Conservation (phyloP, 1,140 invertebrate species). For the Leptopilina boulardi region DNA sequence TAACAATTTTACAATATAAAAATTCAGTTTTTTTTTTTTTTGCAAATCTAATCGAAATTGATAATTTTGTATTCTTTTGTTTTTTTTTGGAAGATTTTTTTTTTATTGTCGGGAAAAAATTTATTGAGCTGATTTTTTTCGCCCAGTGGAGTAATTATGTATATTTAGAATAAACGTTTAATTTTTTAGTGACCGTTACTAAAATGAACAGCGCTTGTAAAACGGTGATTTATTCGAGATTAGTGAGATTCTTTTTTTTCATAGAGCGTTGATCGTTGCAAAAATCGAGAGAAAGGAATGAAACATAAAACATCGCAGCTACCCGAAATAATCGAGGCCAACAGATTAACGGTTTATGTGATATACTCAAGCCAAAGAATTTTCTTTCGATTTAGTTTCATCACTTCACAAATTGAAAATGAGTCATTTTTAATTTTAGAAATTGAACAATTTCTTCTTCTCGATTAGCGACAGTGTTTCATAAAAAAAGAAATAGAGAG, state of each 20-base stretch:
- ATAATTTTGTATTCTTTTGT: not conserved
- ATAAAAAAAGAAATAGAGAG: not conserved
- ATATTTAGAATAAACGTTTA: slow-evolving; percentile 10
- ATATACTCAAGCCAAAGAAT: slow-evolving; percentile 26
- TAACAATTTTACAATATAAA: not conserved
- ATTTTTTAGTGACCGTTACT: slow-evolving; percentile 1
- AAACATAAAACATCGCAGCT: slow-evolving; percentile 26
- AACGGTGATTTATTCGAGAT: slow-evolving; percentile 25
- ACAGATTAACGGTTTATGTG: slow-evolving; percentile 16
- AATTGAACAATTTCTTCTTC: slow-evolving; percentile 2
- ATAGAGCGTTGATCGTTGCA: slow-evolving; percentile 7
- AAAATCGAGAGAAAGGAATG: slow-evolving; percentile 17
- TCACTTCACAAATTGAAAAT: slow-evolving; percentile 21
- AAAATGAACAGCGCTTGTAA: slow-evolving; percentile 13
- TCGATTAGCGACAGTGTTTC: not conserved
- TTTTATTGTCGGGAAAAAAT: too few relatives aligned
- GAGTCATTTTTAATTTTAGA: slow-evolving; percentile 26
- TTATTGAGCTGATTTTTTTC: not conserved
- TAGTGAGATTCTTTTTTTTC: slow-evolving; percentile 17
- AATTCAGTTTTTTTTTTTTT: not conserved
- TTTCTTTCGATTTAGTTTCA: slow-evolving; percentile 7
- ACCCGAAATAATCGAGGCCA: slow-evolving; percentile 27
- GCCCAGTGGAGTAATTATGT: not conserved
- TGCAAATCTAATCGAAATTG: too few relatives aligned
- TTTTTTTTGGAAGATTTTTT: not conserved